These are phyloP conservation scores for Apamea sordens DNA, from an alignment of 2,888 invertebrate species.

Conservation along the genomic window DNA sequence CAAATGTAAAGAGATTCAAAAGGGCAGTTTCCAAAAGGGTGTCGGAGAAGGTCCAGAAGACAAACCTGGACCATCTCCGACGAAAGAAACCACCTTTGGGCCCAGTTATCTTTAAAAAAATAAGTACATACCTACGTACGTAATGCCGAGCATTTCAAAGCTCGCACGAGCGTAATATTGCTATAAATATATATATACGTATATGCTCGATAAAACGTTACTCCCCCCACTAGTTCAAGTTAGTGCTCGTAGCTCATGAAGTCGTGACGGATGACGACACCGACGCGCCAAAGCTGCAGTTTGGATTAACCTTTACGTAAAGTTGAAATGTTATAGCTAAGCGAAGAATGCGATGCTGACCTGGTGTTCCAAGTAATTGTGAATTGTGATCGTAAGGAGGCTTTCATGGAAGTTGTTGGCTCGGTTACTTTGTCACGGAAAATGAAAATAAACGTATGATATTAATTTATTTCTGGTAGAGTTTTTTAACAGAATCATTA, in stretches of 20 bases:
- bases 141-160: not conserved
- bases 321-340: conserved; percentile 71
- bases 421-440: conserved; percentile 85
- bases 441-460: conserved; percentile 79
- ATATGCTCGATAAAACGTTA: not conserved
- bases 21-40: not conserved
- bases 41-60: not conserved
- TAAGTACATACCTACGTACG: no score
- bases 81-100: no score
- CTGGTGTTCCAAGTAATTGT: conserved; percentile 89
- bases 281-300: not conserved
- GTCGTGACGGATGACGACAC: not conserved
- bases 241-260: no score
- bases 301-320: not conserved
- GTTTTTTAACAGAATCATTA: not conserved
- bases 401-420: conserved; percentile 91
- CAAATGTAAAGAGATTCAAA: not conserved
- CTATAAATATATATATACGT: no score
- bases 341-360: conserved; percentile 88
- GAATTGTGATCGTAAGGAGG: conserved; percentile 89
- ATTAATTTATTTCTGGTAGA: not conserved
- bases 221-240: no score
- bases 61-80: not conserved
- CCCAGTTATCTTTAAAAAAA: not conserved
- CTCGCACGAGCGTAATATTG: not conserved